Evolutionary conservation across 2,888 invertebrate genomes (phyloP), one percentile per base, ranked within the genome.

Genomic region (Pimpla rufipes): DNA sequence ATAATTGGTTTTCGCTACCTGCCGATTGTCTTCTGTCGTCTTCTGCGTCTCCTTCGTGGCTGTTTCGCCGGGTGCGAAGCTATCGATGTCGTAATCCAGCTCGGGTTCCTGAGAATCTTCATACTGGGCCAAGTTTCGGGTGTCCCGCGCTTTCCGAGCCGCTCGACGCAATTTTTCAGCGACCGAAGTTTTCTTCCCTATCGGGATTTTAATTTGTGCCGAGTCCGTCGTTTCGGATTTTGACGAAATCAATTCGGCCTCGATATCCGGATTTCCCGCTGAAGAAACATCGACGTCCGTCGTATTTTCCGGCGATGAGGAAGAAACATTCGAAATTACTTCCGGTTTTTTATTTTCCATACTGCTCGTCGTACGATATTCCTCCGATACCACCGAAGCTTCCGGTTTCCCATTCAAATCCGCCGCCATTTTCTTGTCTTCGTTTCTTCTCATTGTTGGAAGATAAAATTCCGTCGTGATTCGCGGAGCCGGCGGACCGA

Each of bases 1-100:
- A n/a, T n/a, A n/a, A n/a, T n/a, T n/a, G n/a, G n/a, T n/a, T 68
- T 11, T 52, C 47, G 35, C 18, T 68, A 68, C 68, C 68, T 68
- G 35, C 29, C 23, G n/a, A 45, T 23, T 23, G n/a, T 66, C 29
- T 11, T 68, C 52, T 52, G 11, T 11, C 11, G 23, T 52, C 13
- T 37, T 37, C 11, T 2, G 5, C 0, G 21, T 68, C 8, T 4
- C 37, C 40, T 40, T 40, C n/a, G 42, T 57, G 6, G 42, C 45
- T 23, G 42, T 10, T 18, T 16, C 57, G 23, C 6, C 40, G 4
- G 7, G 57, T 5, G 7, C 23, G 0, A 29, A 10, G n/a, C 11
- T 5, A 42, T 57, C 57, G 23, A 71, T 29, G 57, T 71, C 71
- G 16, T 71, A 42, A 42, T 71, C 40, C 11, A 71, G 40, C 0